Evolutionary conservation across 37 sponge, comb jelly and placozoan species (phyloP).

Genomic region (Ephydatia muelleri): DNA sequence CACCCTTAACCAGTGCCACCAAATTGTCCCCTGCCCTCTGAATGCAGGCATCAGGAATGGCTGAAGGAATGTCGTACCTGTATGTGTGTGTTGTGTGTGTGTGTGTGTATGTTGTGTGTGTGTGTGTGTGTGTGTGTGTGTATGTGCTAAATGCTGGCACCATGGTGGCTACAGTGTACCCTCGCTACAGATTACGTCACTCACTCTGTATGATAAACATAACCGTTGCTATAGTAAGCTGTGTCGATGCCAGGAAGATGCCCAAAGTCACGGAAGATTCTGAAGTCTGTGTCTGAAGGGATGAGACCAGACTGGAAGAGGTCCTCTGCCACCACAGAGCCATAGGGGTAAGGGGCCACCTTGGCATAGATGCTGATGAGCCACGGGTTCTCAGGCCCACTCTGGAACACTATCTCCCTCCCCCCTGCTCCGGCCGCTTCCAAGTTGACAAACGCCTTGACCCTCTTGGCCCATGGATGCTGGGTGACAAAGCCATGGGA

Average conservation of each 20-base stretch:
- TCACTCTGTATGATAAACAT: constrained; percentile 81
- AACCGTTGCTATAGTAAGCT: constrained; percentile 77
- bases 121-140: no score
- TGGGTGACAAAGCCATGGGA: constrained; percentile 80
- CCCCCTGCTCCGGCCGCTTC: constrained; percentile 85
- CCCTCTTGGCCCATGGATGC: constrained; percentile 62
- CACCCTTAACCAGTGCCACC: constrained; percentile 40
- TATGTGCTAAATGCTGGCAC: no score
- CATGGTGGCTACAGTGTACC: no score
- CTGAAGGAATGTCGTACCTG: constrained; percentile 63
- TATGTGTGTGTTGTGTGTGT: no score
- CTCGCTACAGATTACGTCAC: no score
- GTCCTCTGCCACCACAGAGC: constrained; percentile 72
- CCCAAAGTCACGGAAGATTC: constrained; percentile 72
- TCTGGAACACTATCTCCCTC: constrained; percentile 78
- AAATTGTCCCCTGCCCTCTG: constrained; percentile 76
- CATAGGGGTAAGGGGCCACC: constrained; percentile 65
- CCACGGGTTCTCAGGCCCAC: constrained; percentile 83
- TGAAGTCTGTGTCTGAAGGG: constrained; percentile 83
- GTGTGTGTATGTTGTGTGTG: no score
- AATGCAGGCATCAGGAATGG: constrained; percentile 70
- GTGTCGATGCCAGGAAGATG: constrained; percentile 78
- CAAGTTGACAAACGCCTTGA: constrained; percentile 69
- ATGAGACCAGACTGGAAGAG: constrained; percentile 73
- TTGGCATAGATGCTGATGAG: constrained; percentile 54